Evolutionary conservation across 2,113 vertebrate genomes (phyloP).

Genomic region (Solea senegalensis): DNA sequence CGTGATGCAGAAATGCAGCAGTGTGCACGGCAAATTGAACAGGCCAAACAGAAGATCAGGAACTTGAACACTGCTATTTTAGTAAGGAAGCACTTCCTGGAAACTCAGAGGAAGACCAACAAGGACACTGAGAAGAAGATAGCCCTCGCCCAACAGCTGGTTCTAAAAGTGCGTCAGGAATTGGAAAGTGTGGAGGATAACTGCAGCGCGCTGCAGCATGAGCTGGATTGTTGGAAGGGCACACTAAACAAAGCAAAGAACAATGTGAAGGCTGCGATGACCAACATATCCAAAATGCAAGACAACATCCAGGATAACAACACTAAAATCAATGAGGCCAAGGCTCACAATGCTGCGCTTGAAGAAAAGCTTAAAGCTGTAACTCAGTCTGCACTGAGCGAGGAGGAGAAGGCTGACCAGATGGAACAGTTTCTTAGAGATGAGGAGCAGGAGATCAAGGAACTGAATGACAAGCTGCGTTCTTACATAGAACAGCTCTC

Average conservation of each 20-base stretch:
- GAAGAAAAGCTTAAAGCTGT: constrained; percentile 81
- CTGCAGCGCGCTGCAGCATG: constrained; percentile 82
- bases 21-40: constrained; percentile 84
- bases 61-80: constrained; percentile 82
- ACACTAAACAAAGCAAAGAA: constrained; percentile 83
- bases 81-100: constrained; percentile 86
- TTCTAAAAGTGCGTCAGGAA: constrained; percentile 77
- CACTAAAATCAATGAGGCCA: constrained; percentile 75
- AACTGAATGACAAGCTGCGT: constrained; percentile 82
- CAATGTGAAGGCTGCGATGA: constrained; percentile 82
- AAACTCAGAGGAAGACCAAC: constrained; percentile 88
- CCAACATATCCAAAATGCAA: constrained; percentile 82
- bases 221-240: constrained; percentile 87
- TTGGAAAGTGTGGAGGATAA: constrained; percentile 82
- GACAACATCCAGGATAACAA: constrained; percentile 82
- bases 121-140: constrained; percentile 88
- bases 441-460: constrained; percentile 87
- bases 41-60: constrained; percentile 84
- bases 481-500: constrained; percentile 81
- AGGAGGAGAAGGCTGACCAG: constrained; percentile 87
- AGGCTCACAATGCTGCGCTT: constrained; percentile 78
- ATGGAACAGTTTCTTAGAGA: constrained; percentile 88
- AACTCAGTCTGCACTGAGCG: constrained; percentile 81
- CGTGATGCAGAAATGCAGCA: constrained; percentile 90
- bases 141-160: constrained; percentile 74